Evolutionary conservation across 2,113 vertebrate genomes (phyloP).

Genomic region (Nanorana parkeri): DNA sequence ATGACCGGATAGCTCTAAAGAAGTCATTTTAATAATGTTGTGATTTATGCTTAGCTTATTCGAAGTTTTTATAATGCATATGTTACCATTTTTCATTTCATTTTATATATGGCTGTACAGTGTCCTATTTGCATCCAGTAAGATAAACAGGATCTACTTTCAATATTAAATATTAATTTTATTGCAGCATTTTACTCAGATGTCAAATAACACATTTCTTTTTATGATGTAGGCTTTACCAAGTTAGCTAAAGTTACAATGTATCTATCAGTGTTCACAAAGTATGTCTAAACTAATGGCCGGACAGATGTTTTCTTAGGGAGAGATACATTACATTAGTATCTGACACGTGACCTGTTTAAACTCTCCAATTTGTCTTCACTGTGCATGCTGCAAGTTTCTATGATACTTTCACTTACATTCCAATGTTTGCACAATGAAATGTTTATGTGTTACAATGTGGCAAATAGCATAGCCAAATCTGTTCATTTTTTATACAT

Average conservation of each 20-base stretch:
- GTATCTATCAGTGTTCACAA: background rate
- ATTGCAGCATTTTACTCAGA: constrained; percentile 11
- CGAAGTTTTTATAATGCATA: background rate
- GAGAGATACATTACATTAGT: background rate
- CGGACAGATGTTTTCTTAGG: background rate
- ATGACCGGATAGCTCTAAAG: background rate
- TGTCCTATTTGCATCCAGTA: background rate
- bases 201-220: background rate
- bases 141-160: constrained; percentile 4
- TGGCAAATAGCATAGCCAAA: background rate
- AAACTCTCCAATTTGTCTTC: background rate
- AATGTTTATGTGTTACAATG: background rate
- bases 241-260: background rate
- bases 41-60: background rate
- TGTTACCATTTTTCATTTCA: background rate
- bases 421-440: background rate
- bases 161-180: constrained; percentile 30
- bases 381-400: background rate
- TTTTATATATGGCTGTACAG: constrained; percentile 7
- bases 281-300: background rate
- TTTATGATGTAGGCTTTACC: background rate
- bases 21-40: background rate
- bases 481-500: background rate
- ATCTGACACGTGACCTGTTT: background rate
- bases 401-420: background rate